Evolutionary conservation across 2,888 invertebrate genomes (phyloP), one percentile per base, ranked within the genome.

Genomic region (Eristalinus aeneus): DNA sequence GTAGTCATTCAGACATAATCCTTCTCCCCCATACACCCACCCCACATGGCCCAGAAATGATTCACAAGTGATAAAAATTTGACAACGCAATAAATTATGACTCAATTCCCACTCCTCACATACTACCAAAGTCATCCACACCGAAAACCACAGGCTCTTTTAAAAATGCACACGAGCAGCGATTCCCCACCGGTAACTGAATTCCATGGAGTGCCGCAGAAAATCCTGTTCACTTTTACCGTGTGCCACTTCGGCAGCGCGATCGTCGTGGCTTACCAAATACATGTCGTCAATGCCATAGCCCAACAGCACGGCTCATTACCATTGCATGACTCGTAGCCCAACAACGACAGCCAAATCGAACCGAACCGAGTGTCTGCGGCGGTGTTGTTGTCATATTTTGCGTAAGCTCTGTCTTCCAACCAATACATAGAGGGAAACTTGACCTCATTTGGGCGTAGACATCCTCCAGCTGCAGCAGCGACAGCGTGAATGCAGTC

Each of bases 141-240:
- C 16, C 36, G 53, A 63, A 72, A 63, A 63, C 31, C 32, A 9
- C 32, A 63, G 32, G 22, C 8, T 54, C 53, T 23, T 12, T 31
- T 32, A 31, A 53, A 36, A 63, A 53, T 72, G 53, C 61, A 53
- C 34, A 6, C 39, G 5, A 16, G 1, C 16, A 46, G 16, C 8
- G 16, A 73, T 63, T 53, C 54, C 63, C 11, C 73, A 34, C 58
- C 22, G 34, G 27, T 67, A 67, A 36, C 68, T 16, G 64, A 73
- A 81, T 73, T 80, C 58, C 77, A 54, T 16, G 27, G 58, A 74
- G 65, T 46, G 46, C 16, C 46, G 16, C 69, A 63, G 67, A 53
- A 73, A 74, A 83, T 78, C 78, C 83, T 83, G 78, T 83, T 76
- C 68, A 56, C 68, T 56, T 12, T 56, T 54, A 12, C 56, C 32